Conservation (phyloP, 1,140 invertebrate species). For the Trichoplusia ni region DNA sequence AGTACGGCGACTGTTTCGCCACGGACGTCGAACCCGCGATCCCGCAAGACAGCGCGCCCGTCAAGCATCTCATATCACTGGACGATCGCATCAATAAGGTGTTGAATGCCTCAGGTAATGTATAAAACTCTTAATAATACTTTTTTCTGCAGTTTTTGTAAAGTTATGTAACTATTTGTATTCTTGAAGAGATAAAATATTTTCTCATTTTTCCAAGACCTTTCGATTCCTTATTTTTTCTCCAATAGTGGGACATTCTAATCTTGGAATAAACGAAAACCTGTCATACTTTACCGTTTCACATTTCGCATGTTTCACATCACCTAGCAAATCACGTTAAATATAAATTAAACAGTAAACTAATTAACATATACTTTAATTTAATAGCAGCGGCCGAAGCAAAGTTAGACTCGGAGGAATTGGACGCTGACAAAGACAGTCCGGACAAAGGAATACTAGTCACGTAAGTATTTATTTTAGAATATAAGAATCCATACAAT, state of each 20-base stretch:
- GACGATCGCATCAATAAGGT: slow-evolving; percentile 63
- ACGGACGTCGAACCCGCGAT: slow-evolving; percentile 7
- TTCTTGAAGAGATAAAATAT: no score
- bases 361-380: no score
- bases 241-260: no score
- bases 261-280: no score
- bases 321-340: no score
- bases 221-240: no score
- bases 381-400: slow-evolving; percentile 49
- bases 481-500: neutral
- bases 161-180: no score
- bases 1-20: slow-evolving; percentile 72
- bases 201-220: no score
- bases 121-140: neutral
- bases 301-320: no score
- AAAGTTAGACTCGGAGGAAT: slow-evolving; percentile 50
- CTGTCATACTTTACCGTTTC: no score
- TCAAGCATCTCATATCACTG: slow-evolving; percentile 40
- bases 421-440: slow-evolving; percentile 45
- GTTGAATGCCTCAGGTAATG: slow-evolving; percentile 50
- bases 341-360: no score
- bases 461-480: slow-evolving; percentile 43
- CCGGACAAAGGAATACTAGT: slow-evolving; percentile 61
- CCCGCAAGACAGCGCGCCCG: neutral
- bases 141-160: slow-evolving; percentile 1